Evolutionary conservation across 2,113 vertebrate genomes (phyloP), one percentile per base, ranked within the genome.

Genomic region (Platichthys stellatus): DNA sequence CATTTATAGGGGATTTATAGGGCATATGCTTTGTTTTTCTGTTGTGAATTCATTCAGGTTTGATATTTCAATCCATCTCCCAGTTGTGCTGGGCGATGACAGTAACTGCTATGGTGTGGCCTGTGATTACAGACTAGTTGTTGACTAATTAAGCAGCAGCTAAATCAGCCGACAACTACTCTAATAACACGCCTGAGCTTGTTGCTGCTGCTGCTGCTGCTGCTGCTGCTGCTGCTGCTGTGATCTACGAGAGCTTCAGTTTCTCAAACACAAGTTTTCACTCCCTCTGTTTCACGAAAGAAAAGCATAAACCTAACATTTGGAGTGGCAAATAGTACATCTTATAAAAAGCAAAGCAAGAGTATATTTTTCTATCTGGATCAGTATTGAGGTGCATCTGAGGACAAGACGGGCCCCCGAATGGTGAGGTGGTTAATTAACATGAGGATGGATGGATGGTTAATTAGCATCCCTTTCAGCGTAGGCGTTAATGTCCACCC

Each of bases 121-220:
- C 2, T 23, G 43, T 90, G 90, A 91, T 91, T 90, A 85, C 63
- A 91, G 79, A 81, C 90, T 85, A 80, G 83, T 59, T 86, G 81
- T 74, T 82, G 76, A 76, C 73, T 93, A 89, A 93, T 92, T 89
- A 88, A 87, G 60, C 83, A 75, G 85, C 11, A 66, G 85, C 83
- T 81, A 81, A 86, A 86, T 81, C 53, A 76, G 78, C 74, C 69
- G 47, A 65, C 72, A 86, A 72, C 76, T 74, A 77, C 81, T 80
- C 74, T 90, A 87, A 88, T 92, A 80, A 90, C 83, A 89, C 73
- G 70, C 62, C 66, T 81, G 74, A 87, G 82, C 61, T 73, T 0
- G 15, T 61, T 3, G 62, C n/a, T 45, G 62, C 79, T 85, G 66
- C 47, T 17, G 62, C 79, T 85, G 47, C 47, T 3, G 60, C 28